phyloP scores from a whole-genome alignment of 2,113 vertebrate genomes.

The Dissostichus mawsoni region DNA sequence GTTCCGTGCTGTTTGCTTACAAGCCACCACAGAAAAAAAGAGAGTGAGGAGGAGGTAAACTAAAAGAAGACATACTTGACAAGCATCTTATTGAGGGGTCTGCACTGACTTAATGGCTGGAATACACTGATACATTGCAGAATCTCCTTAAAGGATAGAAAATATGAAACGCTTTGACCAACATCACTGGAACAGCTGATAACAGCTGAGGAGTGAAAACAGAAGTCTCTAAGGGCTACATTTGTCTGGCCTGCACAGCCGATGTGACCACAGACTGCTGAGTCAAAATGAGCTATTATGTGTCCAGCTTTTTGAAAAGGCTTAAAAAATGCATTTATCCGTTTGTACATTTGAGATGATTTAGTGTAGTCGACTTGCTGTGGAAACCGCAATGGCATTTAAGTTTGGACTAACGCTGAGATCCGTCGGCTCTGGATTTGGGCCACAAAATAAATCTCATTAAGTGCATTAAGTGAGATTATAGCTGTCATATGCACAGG shows the following conservation, averaged over 20 bases:
- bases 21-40: slow-evolving; percentile 12
- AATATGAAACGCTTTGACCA: slow-evolving; percentile 61
- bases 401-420: slow-evolving; percentile 11
- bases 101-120: slow-evolving; percentile 28
- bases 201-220: slow-evolving; percentile 24
- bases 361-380: slow-evolving; percentile 26
- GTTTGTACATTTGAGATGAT: slow-evolving; percentile 38
- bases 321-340: slow-evolving; percentile 57
- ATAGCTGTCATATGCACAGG: neutral
- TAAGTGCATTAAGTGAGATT: slow-evolving; percentile 5
- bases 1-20: slow-evolving; percentile 56
- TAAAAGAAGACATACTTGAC: slow-evolving; percentile 36
- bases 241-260: slow-evolving; percentile 55
- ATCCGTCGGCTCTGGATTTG: slow-evolving; percentile 16
- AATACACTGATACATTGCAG: slow-evolving; percentile 31
- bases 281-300: slow-evolving; percentile 62
- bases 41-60: neutral
- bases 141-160: slow-evolving; percentile 50
- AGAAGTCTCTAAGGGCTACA: slow-evolving; percentile 32
- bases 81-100: slow-evolving; percentile 43
- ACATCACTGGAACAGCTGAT: slow-evolving; percentile 44
- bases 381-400: slow-evolving; percentile 16
- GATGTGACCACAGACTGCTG: slow-evolving; percentile 32
- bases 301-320: slow-evolving; percentile 31
- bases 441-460: neutral